Evolutionary conservation across 2,113 vertebrate species (phyloP), one percentile per base, ranked within the genome.

Genomic region (Muntiacus reevesi): DNA sequence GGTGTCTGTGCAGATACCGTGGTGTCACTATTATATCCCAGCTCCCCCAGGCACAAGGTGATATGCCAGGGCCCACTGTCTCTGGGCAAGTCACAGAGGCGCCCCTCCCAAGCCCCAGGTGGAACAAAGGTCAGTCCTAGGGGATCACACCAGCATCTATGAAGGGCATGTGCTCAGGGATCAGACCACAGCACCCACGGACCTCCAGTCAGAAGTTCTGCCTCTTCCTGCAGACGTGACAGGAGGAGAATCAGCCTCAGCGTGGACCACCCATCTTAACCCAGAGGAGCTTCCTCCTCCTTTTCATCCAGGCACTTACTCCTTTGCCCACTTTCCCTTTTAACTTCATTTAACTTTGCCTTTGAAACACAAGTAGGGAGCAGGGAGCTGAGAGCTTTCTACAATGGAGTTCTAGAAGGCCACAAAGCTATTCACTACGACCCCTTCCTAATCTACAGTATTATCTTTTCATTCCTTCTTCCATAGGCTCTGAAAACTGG

Each of bases 221-320:
- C 19, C 83, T 28, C 57, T 30, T 43, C 43, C 64, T 23, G 40
- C 16, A 19, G 54, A 47, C 13, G 43, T 81, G 76, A 47, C 1
- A 3, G 5, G 43, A 45, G 6, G 17, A 84, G 13, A 92, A 11
- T n/a, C 55, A 3, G 45, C n/a, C 40, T 54, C 28, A 3, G 21
- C 4, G 0, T 17, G 54, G 52, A 36, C 8, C 17, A 14, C 8
- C 5, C 5, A 14, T 9, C 7, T 7, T 8, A 15, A 27, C 47
- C 45, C 57, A 36, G n/a, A 30, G 27, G 4, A 25, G 36, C 17
- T 0, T 10, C 43, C 23, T 36, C 59, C 16, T 36, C 4, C 60
- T 59, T 54, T 15, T 62, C 23, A 36, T 27, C 50, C 17, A 9
- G 13, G 45, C 47, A 16, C 25, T 59, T 16, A 4, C 43, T 23